Evolutionary conservation across 1,140 invertebrate genomes (phyloP).

Genomic region (Acromyrmex charruanus): DNA sequence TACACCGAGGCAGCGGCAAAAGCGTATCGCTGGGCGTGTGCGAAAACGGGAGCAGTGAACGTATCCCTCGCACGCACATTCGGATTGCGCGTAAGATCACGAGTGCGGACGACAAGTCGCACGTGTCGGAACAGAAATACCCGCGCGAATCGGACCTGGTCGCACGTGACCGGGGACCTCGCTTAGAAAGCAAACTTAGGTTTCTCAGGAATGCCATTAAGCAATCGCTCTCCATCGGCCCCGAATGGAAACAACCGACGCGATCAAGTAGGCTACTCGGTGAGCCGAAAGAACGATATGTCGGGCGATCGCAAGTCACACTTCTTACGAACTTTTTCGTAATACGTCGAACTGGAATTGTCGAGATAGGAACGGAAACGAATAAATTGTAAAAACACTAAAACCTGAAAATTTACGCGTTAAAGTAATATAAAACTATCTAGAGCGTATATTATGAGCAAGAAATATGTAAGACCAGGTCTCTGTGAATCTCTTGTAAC

Average conservation of each 20-base stretch:
- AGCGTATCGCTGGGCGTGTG: neutral
- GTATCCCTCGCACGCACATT: slow-evolving; percentile 32
- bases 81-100: slow-evolving; percentile 55
- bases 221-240: slow-evolving; percentile 57
- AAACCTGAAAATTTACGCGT: neutral
- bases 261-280: neutral
- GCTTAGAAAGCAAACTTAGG: slow-evolving; percentile 67
- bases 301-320: neutral
- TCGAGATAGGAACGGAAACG: neutral
- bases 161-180: slow-evolving; percentile 66
- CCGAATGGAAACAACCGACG: slow-evolving; percentile 54
- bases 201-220: slow-evolving; percentile 68
- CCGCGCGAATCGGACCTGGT: slow-evolving; percentile 32
- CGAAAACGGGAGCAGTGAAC: slow-evolving; percentile 62
- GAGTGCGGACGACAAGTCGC: slow-evolving; percentile 60
- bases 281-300: slow-evolving; percentile 31
- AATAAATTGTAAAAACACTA: neutral
- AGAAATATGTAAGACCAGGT: neutral
- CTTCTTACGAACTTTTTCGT: neutral
- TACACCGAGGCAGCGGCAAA: neutral
- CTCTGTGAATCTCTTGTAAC: neutral
- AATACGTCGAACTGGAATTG: neutral
- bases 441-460: neutral
- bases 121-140: slow-evolving; percentile 65
- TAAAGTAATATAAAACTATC: neutral